A percentile compares a stretch with the other conserved stretches of the same genome.
Evolutionary conservation across 2,888 invertebrate genomes (phyloP).

Genomic region (Rhagophthalmus giganteus): DNA sequence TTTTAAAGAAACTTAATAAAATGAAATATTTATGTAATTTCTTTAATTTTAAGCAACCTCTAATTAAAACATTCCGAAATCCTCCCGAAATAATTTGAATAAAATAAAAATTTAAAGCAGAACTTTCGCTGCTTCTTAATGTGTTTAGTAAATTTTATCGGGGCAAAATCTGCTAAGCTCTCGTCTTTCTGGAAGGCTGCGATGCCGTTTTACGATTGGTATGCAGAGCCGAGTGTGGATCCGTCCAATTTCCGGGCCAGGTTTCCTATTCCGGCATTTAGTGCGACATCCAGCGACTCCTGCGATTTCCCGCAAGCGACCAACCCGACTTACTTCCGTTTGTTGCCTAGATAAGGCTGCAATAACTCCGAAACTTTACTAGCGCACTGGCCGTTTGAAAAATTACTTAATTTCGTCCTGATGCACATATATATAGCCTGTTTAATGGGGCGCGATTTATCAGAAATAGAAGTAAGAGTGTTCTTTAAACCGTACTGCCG

Average conservation of each 20-base stretch:
- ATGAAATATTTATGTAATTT: no score
- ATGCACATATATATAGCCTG: constrained; percentile 8
- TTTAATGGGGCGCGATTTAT: constrained; percentile 22
- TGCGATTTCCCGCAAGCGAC: constrained; percentile 38
- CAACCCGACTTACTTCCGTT: constrained; percentile 35
- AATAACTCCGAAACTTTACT: constrained; percentile 39
- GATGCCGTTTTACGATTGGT: constrained; percentile 37
- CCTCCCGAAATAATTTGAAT: no score
- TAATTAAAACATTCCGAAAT: no score
- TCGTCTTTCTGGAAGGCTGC: constrained; percentile 7
- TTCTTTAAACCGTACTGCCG: constrained; percentile 6
- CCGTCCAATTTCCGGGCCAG: constrained; percentile 50
- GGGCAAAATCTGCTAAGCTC: constrained; percentile 2
- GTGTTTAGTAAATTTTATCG: not conserved
- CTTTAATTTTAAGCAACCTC: no score
- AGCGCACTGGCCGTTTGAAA: constrained; percentile 32
- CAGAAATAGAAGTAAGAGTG: constrained; percentile 11
- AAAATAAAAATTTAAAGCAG: no score
- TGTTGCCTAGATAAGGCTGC: constrained; percentile 36
- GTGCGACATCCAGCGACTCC: constrained; percentile 44
- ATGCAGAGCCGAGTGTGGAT: constrained; percentile 45
- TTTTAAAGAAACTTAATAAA: no score
- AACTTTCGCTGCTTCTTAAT: not conserved
- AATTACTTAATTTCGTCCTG: constrained; percentile 37
- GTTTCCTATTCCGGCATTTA: constrained; percentile 52